phyloP scores from a whole-genome alignment of 1,140 invertebrate genomes.

The Ridgeia piscesae region DNA sequence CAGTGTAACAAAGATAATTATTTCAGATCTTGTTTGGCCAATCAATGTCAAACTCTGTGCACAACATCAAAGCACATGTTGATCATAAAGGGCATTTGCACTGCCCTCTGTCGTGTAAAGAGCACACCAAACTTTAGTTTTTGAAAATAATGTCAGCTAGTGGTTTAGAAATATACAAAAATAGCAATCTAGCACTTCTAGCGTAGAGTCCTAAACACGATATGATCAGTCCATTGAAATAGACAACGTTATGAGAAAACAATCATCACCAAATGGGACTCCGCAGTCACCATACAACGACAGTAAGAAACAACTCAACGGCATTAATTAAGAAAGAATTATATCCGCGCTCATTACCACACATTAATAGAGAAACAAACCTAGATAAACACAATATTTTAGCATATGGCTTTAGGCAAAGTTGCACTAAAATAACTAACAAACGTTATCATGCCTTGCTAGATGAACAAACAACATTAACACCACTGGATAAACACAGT shows the following conservation, averaged over 20 bases:
- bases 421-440: neutral
- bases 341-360: neutral
- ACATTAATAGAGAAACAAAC: neutral
- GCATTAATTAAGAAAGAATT: neutral
- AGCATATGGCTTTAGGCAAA: neutral
- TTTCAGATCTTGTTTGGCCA: neutral
- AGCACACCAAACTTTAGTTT: neutral
- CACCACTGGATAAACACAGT: too few species aligned
- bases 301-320: neutral
- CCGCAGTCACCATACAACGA: neutral
- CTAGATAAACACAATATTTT: neutral
- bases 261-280: neutral
- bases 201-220: neutral
- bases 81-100: neutral
- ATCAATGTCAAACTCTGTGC: too few species aligned
- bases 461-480: neutral
- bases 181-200: neutral
- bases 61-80: neutral
- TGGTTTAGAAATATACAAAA: slow-evolving; percentile 2
- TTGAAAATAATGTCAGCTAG: neutral
- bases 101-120: neutral
- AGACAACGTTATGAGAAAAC: neutral
- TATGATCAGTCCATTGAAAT: neutral
- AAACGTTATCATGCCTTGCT: neutral
- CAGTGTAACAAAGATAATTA: neutral